These are phyloP conservation scores for Homalodisca vitripennis DNA, from an alignment of 1,140 invertebrate species.

Conservation along the genomic window DNA sequence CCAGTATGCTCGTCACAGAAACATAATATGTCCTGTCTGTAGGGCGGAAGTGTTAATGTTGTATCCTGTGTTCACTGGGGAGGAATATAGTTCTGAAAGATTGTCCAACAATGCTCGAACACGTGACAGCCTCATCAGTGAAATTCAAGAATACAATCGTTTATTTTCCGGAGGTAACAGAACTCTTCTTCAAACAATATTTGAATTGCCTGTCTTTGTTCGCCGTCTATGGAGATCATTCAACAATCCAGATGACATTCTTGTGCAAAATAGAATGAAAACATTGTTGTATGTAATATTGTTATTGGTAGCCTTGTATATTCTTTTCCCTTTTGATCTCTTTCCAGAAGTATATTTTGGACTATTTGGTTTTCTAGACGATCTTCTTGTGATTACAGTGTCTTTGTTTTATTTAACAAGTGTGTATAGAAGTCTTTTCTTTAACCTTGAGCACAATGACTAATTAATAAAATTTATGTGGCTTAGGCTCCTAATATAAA, in stretches of 20 bases:
- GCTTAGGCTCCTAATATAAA: too few relatives aligned
- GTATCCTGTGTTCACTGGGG: slow-evolving; percentile 9
- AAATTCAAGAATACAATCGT: slow-evolving; percentile 21
- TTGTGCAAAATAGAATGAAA: slow-evolving; percentile 19
- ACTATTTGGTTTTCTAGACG: slow-evolving; percentile 5
- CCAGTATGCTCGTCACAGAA: slow-evolving; percentile 17
- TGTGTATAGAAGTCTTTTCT: slow-evolving; percentile 10
- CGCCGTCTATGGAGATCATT: slow-evolving; percentile 6
- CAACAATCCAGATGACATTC: slow-evolving; percentile 7
- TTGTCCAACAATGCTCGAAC: background rate
- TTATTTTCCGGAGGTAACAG: slow-evolving; percentile 3
- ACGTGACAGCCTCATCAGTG: slow-evolving; percentile 4
- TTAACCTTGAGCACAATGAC: background rate
- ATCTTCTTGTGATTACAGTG: slow-evolving; percentile 6
- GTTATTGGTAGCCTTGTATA: slow-evolving; percentile 3
- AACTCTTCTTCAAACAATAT: background rate
- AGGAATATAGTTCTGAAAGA: slow-evolving; percentile 13
- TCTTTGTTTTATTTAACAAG: slow-evolving; percentile 22
- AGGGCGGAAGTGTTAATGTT: background rate
- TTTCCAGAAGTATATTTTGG: slow-evolving; percentile 19
- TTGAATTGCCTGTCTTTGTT: slow-evolving; percentile 15
- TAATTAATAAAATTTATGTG: too few relatives aligned
- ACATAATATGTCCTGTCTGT: background rate
- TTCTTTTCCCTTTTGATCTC: slow-evolving; percentile 10
- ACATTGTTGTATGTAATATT: slow-evolving; percentile 12